A percentile compares a stretch with the other conserved stretches of the same genome.
These are phyloP conservation scores for Brassicogethes aeneus DNA, from an alignment of 2,888 invertebrate genomes.

Conservation along the genomic window DNA sequence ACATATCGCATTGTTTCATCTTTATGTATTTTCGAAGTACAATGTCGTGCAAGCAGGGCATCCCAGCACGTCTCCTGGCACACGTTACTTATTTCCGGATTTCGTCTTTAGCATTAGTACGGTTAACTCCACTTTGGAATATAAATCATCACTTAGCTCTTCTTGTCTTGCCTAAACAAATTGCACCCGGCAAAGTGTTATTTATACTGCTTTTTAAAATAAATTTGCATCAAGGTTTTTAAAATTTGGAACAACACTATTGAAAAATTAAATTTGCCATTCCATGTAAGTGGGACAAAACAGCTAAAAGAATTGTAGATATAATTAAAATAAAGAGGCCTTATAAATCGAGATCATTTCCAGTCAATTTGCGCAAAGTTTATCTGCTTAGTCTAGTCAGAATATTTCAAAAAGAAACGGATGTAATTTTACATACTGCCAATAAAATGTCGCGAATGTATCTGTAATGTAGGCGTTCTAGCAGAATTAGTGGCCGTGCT, in stretches of 20 bases:
- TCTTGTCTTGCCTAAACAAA: too few species aligned
- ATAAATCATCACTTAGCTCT: conserved; percentile 19
- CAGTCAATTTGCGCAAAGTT: conserved; percentile 25
- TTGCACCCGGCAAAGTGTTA: too few species aligned
- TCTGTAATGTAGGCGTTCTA: conserved; percentile 27
- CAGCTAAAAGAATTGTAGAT: too few species aligned
- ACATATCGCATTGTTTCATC: conserved; percentile 38
- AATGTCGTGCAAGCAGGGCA: conserved; percentile 17
- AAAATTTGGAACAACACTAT: too few species aligned
- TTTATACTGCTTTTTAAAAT: not conserved
- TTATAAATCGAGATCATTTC: conserved; percentile 26
- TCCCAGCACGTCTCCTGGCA: conserved; percentile 33
- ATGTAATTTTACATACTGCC: conserved; percentile 30
- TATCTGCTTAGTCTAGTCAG: conserved; percentile 26
- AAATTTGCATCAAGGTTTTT: too few species aligned
- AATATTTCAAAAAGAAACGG: conserved; percentile 27
- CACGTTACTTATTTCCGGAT: conserved; percentile 39
- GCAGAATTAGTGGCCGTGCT: conserved; percentile 29
- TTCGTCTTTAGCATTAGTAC: conserved; percentile 19
- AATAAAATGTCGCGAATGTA: conserved; percentile 31
- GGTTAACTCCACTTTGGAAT: conserved; percentile 4
- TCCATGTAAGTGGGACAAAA: too few species aligned
- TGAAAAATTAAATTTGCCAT: too few species aligned
- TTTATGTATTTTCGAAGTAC: conserved; percentile 36
- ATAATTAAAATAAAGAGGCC: not conserved